Conservation (phyloP, 30 jellyfish, hydroid and myxozoan species). For the Rhopilema esculentum region DNA sequence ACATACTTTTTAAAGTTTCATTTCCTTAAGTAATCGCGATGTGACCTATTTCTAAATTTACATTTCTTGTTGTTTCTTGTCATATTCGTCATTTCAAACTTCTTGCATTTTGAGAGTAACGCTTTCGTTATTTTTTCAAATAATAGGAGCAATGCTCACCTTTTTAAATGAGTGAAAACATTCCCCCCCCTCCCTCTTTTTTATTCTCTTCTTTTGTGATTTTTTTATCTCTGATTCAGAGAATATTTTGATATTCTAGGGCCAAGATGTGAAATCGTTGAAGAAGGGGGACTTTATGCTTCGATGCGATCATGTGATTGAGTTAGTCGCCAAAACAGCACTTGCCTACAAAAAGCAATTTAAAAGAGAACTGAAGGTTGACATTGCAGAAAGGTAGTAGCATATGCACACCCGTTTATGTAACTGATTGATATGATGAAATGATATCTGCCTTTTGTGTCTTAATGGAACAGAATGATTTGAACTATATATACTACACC, state of each 20-base stretch:
- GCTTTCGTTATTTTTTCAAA: too few relatives aligned
- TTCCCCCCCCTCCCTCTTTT: too few relatives aligned
- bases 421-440: not conserved
- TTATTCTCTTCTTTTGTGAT: not conserved
- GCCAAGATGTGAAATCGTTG: slow-evolving; percentile 68
- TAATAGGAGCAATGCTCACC: too few relatives aligned
- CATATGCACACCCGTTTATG: too few relatives aligned
- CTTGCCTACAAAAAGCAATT: slow-evolving; percentile 51
- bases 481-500: not conserved
- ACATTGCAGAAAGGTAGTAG: slow-evolving; percentile 71
- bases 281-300: slow-evolving; percentile 91
- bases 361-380: slow-evolving; percentile 55
- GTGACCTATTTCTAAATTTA: too few relatives aligned
- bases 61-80: too few relatives aligned
- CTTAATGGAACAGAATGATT: not conserved
- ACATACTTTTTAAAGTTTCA: not conserved
- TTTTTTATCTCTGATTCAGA: not conserved
- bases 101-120: too few relatives aligned
- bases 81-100: too few relatives aligned
- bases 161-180: too few relatives aligned
- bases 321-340: slow-evolving; percentile 80
- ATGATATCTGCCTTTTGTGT: not conserved
- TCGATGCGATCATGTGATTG: slow-evolving; percentile 78
- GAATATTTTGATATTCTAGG: slow-evolving; percentile 37
- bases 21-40: too few relatives aligned